Base-by-base conservation (phyloP, 2,888 invertebrate species). In the Ornithoptera priamus region DNA sequence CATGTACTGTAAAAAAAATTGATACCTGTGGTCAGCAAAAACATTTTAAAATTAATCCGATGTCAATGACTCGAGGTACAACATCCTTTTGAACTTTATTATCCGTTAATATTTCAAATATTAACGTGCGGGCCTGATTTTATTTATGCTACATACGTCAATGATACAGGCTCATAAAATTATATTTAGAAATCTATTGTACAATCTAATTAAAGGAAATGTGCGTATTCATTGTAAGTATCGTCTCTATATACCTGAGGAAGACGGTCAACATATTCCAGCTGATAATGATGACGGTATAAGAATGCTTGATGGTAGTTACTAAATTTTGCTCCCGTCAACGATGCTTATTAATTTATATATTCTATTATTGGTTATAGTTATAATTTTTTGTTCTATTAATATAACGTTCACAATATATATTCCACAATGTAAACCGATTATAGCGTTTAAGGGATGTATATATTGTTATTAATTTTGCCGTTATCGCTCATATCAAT, bases 11-110 rank as follows among this genome's bases (percentile, higher is more conserved):
- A 20, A 57, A 57, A 20, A 57, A 5, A 57, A 57, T 59, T 30
- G 15, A 58, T 20, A 36, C 8, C 1, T 30, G 36, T 63, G 17
- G 58, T 22, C 42, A 61, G 39, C 39, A 83, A 85, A 84, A 83
- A 81, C 81, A 84, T 84, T 87, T 85, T 87, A 85, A 84, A 81
- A 85, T 84, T 77, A 81, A 82, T 82, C 82, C 77, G 82, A 84
- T 84, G 89, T 89, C 89, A 90, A 80, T 89, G 90, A 90, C 88
- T 86, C 79, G 78, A 78, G 76, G 72, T 72, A 69, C 64, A 70
- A 53, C 17, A 60, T 24, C 56, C 62, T 67, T 39, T 58, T n/a
- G 67, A 60, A 60, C 53, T 63, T 70, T 70, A 63, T 60, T 42
- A 66, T 22, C 24, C 59, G 30, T 46, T 18, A 5, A 30, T n/a